Percentiles rank a stretch among this genome's conserved stretches.
These are phyloP conservation scores for Cynaeus angustus DNA, from an alignment of 2,888 invertebrate species.

Conservation along the genomic window DNA sequence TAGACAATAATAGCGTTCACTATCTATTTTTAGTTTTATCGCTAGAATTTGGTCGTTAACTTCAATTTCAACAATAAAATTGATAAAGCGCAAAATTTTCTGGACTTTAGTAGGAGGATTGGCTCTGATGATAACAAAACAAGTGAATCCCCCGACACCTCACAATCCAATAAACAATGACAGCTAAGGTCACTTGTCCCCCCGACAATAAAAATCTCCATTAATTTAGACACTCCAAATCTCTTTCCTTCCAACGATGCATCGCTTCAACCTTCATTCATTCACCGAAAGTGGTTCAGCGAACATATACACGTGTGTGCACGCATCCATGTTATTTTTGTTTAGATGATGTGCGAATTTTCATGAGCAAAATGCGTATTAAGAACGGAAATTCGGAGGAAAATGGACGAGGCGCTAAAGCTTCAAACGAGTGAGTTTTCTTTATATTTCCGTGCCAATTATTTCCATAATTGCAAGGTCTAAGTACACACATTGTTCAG, in stretches of 20 bases:
- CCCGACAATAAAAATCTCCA: background rate
- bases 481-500: too few relatives aligned
- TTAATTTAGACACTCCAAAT: background rate
- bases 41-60: background rate
- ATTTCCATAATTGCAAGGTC: too few relatives aligned
- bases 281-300: background rate
- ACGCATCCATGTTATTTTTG: conserved; percentile 1
- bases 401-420: background rate
- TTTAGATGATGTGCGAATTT: conserved; percentile 10
- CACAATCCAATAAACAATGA: too few relatives aligned
- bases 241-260: conserved; percentile 5
- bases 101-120: too few relatives aligned
- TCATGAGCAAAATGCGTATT: conserved; percentile 5
- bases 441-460: background rate
- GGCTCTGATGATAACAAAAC: too few relatives aligned
- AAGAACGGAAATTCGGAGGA: conserved; percentile 6
- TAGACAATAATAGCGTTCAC: background rate
- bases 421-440: conserved; percentile 17
- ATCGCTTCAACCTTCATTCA: conserved; percentile 3
- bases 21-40: background rate
- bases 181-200: background rate
- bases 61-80: too few relatives aligned
- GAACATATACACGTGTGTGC: background rate
- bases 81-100: too few relatives aligned
- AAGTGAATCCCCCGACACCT: too few relatives aligned